A percentile compares a stretch with the other conserved stretches of the same genome.
Evolutionary conservation across 1,140 invertebrate species (phyloP).

Genomic region (Drosophila dunni): DNA sequence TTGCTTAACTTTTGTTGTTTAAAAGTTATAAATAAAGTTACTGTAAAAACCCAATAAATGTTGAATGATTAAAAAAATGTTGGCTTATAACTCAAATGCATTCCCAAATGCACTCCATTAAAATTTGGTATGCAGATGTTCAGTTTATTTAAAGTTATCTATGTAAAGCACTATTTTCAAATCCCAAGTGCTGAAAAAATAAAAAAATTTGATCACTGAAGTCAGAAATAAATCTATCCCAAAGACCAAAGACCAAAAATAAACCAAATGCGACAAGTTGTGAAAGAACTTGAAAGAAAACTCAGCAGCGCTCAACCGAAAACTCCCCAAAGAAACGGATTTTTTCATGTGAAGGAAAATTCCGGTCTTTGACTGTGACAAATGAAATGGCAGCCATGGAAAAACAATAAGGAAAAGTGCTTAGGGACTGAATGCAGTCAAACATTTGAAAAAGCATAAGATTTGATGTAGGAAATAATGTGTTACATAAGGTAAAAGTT

Average conservation of each 20-base stretch:
- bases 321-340: constrained; percentile 28
- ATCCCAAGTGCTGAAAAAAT: constrained; percentile 2
- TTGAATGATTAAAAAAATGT: too few relatives aligned
- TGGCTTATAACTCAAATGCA: too few relatives aligned
- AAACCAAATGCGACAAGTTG: constrained; percentile 56
- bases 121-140: too few relatives aligned
- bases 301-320: constrained; percentile 5
- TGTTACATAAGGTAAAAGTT: too few relatives aligned
- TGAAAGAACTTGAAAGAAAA: constrained; percentile 17
- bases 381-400: constrained; percentile 43
- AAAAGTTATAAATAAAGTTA: too few relatives aligned
- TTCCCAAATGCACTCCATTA: too few relatives aligned
- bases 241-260: constrained; percentile 45
- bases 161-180: not conserved
- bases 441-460: constrained; percentile 35
- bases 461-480: constrained; percentile 28
- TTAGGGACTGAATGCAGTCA: constrained; percentile 28
- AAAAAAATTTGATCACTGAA: not conserved
- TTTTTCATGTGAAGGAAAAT: constrained; percentile 28
- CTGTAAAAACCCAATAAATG: too few relatives aligned
- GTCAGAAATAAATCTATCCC: constrained; percentile 16
- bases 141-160: too few relatives aligned
- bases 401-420: constrained; percentile 75
- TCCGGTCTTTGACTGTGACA: constrained; percentile 21
- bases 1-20: too few relatives aligned